Evolutionary conservation across 2,113 vertebrate species (phyloP), one percentile per base, ranked within the genome.

Genomic region (Poicephalus gulielmi): DNA sequence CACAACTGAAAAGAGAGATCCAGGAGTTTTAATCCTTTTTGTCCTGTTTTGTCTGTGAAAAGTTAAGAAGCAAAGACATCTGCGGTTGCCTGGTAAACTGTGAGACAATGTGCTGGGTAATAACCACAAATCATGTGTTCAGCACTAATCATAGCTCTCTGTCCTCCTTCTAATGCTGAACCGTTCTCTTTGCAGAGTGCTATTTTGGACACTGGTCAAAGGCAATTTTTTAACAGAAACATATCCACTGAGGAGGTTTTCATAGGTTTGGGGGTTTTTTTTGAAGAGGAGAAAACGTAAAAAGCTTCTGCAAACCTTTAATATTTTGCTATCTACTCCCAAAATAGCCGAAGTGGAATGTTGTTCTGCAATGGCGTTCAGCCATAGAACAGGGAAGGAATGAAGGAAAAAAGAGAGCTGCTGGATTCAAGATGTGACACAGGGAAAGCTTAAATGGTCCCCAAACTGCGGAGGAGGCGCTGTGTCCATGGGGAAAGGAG

Each of bases 101-200:
- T 62, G 60, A 86, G 68, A 81, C 64, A 77, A 33, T 22, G 9
- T 39, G 39, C 46, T 68, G 94, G 62, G 46, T 55, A 94, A 86
- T 50, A 78, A 91, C 62, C 76, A 67, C 77, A 95, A 91, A 92
- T 70, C 66, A 75, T 24, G 63, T 17, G 5, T 70, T 92, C 86
- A 75, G 69, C 73, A 50, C 35, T 79, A 78, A 78, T 60, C 70
- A 46, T 50, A 25, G 28, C 62, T 46, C 47, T 78, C 86, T 95
- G 68, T 69, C 17, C 57, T 88, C 59, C 9, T 46, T 8, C 68
- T 68, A 78, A 83, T 4, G 8, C 14, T 35, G 60, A 88, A 49
- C 63, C 53, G 17, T 30, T 88, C 37, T 74, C 13, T 81, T 53
- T 55, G 66, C 1, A 3, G 23, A 23, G 70, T 94, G 70, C 49